Evolutionary conservation across 2,888 invertebrate genomes (phyloP).

Genomic region (Drosophila greeni): DNA sequence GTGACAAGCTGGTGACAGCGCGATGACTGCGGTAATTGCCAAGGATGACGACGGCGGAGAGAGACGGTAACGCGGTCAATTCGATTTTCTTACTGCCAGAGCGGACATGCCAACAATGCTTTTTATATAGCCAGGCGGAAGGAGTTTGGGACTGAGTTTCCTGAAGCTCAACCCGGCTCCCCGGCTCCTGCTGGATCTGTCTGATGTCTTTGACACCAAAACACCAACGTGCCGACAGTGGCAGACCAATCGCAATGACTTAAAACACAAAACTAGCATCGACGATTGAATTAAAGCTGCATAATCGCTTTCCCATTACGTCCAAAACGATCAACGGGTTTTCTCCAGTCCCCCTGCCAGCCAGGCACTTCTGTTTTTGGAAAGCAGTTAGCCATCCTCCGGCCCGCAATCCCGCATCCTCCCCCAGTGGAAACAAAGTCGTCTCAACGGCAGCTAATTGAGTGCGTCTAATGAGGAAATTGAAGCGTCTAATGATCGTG

Average conservation of each 20-base stretch:
- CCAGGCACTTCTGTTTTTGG: constrained; percentile 50
- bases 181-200: constrained; percentile 33
- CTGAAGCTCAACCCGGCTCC: constrained; percentile 48
- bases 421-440: constrained; percentile 19
- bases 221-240: constrained; percentile 38
- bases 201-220: constrained; percentile 51
- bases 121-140: constrained; percentile 73
- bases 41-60: constrained; percentile 12
- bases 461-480: constrained; percentile 70
- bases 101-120: constrained; percentile 59
- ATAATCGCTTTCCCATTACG: constrained; percentile 71
- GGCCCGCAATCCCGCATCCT: constrained; percentile 11
- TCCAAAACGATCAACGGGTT: constrained; percentile 61
- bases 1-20: constrained; percentile 6
- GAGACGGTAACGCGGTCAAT: constrained; percentile 60
- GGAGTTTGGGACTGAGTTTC: constrained; percentile 63
- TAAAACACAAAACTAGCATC: constrained; percentile 20
- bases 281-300: constrained; percentile 60
- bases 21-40: constrained; percentile 13
- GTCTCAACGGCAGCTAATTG: constrained; percentile 58
- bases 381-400: constrained; percentile 48
- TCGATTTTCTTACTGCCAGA: constrained; percentile 59
- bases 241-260: constrained; percentile 17
- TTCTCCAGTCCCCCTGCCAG: constrained; percentile 26
- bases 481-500: constrained; percentile 36